Conservation (phyloP, 2,113 vertebrate species). For the Zosterops japonicus region DNA sequence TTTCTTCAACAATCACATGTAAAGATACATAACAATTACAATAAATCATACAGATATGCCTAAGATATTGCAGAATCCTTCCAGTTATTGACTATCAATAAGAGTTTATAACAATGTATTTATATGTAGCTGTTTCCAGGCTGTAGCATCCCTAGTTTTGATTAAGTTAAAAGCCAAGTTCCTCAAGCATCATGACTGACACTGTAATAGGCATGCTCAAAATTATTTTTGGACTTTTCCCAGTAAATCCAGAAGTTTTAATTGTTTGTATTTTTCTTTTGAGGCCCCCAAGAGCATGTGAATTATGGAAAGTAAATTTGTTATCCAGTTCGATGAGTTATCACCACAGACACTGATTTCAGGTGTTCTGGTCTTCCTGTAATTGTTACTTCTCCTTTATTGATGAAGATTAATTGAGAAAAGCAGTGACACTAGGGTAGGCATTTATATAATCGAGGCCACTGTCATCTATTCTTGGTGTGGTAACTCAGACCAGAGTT, state of each 20-base stretch:
- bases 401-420: constrained; percentile 32
- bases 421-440: neutral
- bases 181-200: neutral
- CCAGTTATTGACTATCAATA: neutral
- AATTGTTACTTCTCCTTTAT: constrained; percentile 21
- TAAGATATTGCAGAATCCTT: neutral
- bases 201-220: neutral
- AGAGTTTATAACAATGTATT: neutral
- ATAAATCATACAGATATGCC: neutral
- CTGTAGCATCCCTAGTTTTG: neutral
- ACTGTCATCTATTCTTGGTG: constrained; percentile 18
- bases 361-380: neutral
- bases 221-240: neutral
- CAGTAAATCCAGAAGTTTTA: neutral
- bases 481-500: neutral
- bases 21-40: neutral
- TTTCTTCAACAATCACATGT: neutral
- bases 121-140: neutral
- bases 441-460: constrained; percentile 18
- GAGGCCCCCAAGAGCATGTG: neutral
- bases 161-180: neutral
- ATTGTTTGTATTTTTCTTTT: neutral
- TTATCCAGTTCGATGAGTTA: constrained; percentile 24
- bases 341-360: constrained; percentile 12
- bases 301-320: constrained; percentile 7